Base-by-base conservation (phyloP, 1,140 invertebrate genomes). In the Drosophila melanica region DNA sequence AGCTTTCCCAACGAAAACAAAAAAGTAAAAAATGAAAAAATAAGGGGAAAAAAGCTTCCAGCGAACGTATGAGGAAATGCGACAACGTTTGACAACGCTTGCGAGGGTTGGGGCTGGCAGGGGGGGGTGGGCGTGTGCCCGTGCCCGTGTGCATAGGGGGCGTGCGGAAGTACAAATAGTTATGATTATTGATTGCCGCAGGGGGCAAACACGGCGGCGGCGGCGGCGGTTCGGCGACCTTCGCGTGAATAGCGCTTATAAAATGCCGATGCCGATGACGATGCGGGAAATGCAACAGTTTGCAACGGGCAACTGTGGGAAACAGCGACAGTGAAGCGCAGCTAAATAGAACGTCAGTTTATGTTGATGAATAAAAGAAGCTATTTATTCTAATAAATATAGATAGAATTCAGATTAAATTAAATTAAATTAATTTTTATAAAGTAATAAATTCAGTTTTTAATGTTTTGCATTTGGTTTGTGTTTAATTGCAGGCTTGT, bases 151-250 rank as follows among this genome's bases (percentile, higher is more conserved):
- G 44, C 12, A 4, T 53, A 20, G 64, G 73, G 75, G 69, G 78
- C 65, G 79, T 87, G 68, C 75, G 77, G 80, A 81, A 80, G 79
- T 76, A 62, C 62, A 70, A 82, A 81, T 79, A 80, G 80, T 82
- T 87, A 69, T 75, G 53, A 70, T 79, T 90, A 85, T 90, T 81
- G 81, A 90, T 90, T 90, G 67, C 54, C 68, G 33, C 37, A 27
- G 12, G 41, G 30, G 11, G 12, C 10, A 4, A 10, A 3, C 10
- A 9, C 42, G 14, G 8, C 1, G 37, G 9, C 18, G 18, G 23
- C 35, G 16, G 18, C 5, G 20, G 64, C 63, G 75, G 81, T 87
- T 85, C 82, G 82, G 66, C 77, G 79, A 90, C 87, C 87, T 90
- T 90, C 87, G 87, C 74, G 74, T 82, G 79, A 62, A 54, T 51